Percentiles rank a stretch among this genome's conserved stretches.
Evolutionary conservation across 2,113 vertebrate genomes (phyloP).

Genomic region (Neodontobutis hainanensis): DNA sequence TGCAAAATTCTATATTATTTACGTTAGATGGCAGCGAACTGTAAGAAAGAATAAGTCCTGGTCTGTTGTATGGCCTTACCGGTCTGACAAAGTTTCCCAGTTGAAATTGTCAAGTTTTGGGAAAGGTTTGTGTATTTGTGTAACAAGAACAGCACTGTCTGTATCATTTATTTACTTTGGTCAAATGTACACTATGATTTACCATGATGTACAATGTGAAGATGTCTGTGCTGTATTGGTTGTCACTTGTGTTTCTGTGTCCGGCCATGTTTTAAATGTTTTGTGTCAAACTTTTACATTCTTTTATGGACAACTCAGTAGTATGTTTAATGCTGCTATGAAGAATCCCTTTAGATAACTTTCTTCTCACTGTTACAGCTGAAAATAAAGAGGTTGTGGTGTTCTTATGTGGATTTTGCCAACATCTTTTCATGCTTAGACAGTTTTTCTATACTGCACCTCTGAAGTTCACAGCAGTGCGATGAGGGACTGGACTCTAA

Average conservation of each 20-base stretch:
- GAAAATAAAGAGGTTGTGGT: constrained; percentile 19
- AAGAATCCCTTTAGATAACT: constrained; percentile 34
- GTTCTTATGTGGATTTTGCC: constrained; percentile 27
- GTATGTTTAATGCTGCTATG: constrained; percentile 37
- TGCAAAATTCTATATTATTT: background rate
- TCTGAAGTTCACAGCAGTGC: constrained; percentile 16
- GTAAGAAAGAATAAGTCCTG: background rate
- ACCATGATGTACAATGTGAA: constrained; percentile 20
- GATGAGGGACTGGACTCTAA: constrained; percentile 35
- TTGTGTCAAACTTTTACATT: constrained; percentile 27
- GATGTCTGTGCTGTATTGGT: constrained; percentile 38
- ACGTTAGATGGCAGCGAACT: constrained; percentile 30
- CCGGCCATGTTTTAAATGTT: constrained; percentile 38
- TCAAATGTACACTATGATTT: constrained; percentile 10
- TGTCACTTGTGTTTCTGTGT: constrained; percentile 39
- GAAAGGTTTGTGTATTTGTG: constrained; percentile 50
- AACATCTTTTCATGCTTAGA: constrained; percentile 35
- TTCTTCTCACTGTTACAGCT: constrained; percentile 25
- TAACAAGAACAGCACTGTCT: constrained; percentile 39
- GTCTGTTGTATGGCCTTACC: constrained; percentile 24
- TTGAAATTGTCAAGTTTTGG: constrained; percentile 35
- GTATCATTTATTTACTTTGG: constrained; percentile 37
- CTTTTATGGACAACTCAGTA: constrained; percentile 20
- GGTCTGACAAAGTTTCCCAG: constrained; percentile 21
- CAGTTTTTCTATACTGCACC: constrained; percentile 11